Evolutionary conservation across 2,113 vertebrate genomes (phyloP).

Genomic region (Mustela nigripes): DNA sequence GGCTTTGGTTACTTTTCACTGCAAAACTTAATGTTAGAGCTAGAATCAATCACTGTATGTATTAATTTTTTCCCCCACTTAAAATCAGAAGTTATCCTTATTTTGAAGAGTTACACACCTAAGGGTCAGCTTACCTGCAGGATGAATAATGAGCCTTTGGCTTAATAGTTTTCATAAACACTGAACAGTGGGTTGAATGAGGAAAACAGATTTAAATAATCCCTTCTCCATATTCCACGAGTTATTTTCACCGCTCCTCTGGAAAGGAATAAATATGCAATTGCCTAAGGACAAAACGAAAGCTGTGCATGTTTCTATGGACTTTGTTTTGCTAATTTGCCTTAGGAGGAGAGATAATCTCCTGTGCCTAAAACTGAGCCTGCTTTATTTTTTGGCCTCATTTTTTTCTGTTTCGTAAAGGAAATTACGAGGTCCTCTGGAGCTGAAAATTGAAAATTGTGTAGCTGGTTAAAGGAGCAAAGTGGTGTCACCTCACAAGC

Average conservation of each 20-base stretch:
- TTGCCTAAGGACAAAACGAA: neutral
- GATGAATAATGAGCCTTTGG: neutral
- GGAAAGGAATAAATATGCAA: neutral
- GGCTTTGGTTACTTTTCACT: neutral
- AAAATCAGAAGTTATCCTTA: neutral
- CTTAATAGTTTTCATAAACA: constrained; percentile 7
- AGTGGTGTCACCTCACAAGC: neutral
- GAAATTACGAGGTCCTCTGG: neutral
- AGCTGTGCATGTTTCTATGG: neutral
- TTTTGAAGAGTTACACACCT: neutral
- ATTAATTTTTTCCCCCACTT: neutral
- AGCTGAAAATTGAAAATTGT: constrained; percentile 25
- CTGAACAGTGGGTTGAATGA: neutral
- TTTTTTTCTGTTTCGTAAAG: neutral
- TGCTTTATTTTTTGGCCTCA: neutral
- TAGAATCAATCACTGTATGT: neutral
- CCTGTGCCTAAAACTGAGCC: neutral
- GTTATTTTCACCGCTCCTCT: constrained; percentile 5
- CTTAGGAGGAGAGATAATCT: neutral
- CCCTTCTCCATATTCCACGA: neutral
- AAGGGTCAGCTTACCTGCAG: neutral
- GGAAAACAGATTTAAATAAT: constrained; percentile 18
- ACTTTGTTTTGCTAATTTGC: neutral
- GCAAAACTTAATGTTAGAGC: neutral
- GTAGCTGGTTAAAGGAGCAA: neutral